Base-by-base conservation (phyloP, 2,797 vertebrate genomes). In the Danio albolineatus region DNA sequence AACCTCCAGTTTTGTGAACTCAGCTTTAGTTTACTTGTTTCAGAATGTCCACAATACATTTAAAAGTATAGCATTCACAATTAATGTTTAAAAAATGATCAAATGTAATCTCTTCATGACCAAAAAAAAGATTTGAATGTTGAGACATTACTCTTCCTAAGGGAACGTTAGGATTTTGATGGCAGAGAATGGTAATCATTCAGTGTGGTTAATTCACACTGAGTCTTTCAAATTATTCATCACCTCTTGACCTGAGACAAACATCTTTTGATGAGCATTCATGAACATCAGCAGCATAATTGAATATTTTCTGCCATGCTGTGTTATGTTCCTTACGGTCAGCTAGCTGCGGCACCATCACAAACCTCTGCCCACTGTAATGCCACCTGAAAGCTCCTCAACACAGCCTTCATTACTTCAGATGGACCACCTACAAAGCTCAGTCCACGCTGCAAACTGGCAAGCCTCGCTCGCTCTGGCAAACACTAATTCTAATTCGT, bases 221-320 rank as follows among this genome's bases (percentile, higher is more conserved):
- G 36, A 21, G 60, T 64, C 64, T 36, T 71, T 71, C 74, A 72
- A 75, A 51, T 76, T 62, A 88, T 85, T 74, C 69, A 69, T 60
- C 46, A 21, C 65, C 75, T 76, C 69, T 78, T 82, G 77, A 84
- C 80, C 76, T 21, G 80, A 80, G 62, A 83, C 76, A 82, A 79
- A 61, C 79, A 82, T 85, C 64, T 56, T 73, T 66, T 49, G 67
- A 61, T 64, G 54, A 44, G 81, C 67, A 83, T 84, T 77, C 71
- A 83, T 87, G 76, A 87, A 78, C 79, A 80, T 83, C 82, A 86
- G 66, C 77, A 54, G 75, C 73, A 60, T 81, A 79, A 87, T 79
- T 85, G 82, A 85, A 87, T 83, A 83, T 82, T 83, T 85, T 81
- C 84, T 84, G 82, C 84, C 85, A 86, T 48, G 54, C 73, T 82